Base-by-base conservation (phyloP, 2,797 vertebrate genomes). In the Dendrocincla fuliginosa region DNA sequence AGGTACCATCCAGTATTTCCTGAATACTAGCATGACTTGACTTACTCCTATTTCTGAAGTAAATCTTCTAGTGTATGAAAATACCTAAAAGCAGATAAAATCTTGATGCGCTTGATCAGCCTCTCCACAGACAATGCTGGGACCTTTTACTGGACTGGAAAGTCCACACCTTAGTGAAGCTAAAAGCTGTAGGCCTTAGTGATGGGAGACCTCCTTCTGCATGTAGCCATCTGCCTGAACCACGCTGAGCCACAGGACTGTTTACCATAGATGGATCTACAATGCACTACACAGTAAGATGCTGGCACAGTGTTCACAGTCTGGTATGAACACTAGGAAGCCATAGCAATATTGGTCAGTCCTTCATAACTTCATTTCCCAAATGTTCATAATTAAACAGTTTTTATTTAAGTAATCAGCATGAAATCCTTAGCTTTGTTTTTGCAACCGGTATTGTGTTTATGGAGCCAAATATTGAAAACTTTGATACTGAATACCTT, bases 401-500 rank as follows among this genome's bases (percentile, higher is more conserved):
- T 97, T 98, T 99, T 98, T 99, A 99, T 99, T 99, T 99, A 98
- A 99, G 98, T 97, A 98, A 98, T 98, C 99, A 98, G 99, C 98
- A 97, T 98, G 99, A 98, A 98, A 98, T 98, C 97, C 98, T 98
- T 97, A 97, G 98, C 98, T 98, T 98, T 99, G 98, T 99, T 99
- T 98, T 99, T 97, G 97, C 98, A 99, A 98, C 98, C 98, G 95
- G 98, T 98, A 98, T 98, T 97, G 97, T 99, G 98, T 99, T 99
- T 99, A 97, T 98, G 98, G 98, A 99, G 98, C 98, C 99, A 99
- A 99, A 99, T 99, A 99, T 97, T 98, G 98, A 98, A 98, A 98
- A 98, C 98, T 99, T 99, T 99, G 99, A 99, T 99, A 99, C 98
- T 85, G 98, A 99, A 99, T 98, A 98, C 98, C 98, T 98, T 98